Evolutionary conservation across 2,113 vertebrate species (phyloP), one percentile per base, ranked within the genome.

Genomic region (Gobius niger): DNA sequence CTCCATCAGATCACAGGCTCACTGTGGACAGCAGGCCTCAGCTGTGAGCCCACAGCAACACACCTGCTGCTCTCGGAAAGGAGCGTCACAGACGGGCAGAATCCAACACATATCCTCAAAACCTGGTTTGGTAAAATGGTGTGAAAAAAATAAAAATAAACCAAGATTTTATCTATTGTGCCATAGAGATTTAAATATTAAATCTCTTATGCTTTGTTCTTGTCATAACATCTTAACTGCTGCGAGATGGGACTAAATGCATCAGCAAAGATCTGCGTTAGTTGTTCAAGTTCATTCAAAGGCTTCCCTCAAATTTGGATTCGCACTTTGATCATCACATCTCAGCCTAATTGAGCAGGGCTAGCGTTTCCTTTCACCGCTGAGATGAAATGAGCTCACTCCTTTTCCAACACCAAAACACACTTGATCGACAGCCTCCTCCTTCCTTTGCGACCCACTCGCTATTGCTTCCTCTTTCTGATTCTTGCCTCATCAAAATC

Each of bases 401-500:
- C 13, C 40, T 42, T 60, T 60, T 60, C 24, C 24, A 60, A 60
- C 57, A n/a, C 40, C 40, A 60, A 60, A 34, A 60, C 40, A 60
- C 14, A 57, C 54, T 57, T 57, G 54, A 60, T 60, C 14, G 57
- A 60, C 57, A 60, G 40, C 34, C 40, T 41, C 57, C 57, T 60
- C 57, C 57, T 60, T n/a, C 24, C 40, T 40, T 59, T 60, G 8
- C 57, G n/a, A 60, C 57, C 57, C 57, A 60, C 57, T n/a, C 57
- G 16, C 40, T 60, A 60, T 60, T 60, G 57, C 57, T 60, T 60
- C 57, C 57, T 42, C 57, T 60, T 60, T 60, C 57, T 15, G 40
- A 4, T 9, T 60, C 57, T 60, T 60, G 57, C 57, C 57, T 60
- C 57, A 60, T 60, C 57, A 60, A 60, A 60, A 60, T 60, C 57